Evolutionary conservation across 2,888 invertebrate species (phyloP).

Genomic region (Boloria selene): DNA sequence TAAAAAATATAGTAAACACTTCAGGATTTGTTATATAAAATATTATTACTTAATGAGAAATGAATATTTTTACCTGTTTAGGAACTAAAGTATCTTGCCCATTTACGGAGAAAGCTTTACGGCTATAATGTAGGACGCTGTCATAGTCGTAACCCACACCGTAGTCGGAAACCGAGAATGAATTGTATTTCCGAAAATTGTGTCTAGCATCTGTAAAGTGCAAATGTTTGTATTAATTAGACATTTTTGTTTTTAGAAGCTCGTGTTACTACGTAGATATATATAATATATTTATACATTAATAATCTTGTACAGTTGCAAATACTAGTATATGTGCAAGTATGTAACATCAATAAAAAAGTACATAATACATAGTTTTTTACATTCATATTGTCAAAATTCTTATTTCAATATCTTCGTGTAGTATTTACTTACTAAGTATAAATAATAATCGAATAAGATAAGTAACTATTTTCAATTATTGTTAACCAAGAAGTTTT

Average conservation of each 20-base stretch:
- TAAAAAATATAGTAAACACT: background rate
- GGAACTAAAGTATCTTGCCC: constrained; percentile 86
- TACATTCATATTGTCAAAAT: too few species aligned
- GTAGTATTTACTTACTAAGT: too few species aligned
- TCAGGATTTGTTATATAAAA: background rate
- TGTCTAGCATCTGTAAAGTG: constrained; percentile 65
- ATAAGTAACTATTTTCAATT: too few species aligned
- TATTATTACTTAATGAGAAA: background rate
- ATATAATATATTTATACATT: too few species aligned
- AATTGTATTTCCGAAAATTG: constrained; percentile 86
- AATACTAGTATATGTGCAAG: too few species aligned
- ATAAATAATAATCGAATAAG: too few species aligned
- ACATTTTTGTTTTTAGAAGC: constrained; percentile 33
- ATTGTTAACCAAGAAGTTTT: background rate
- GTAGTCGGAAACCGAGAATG: constrained; percentile 84
- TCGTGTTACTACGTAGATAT: constrained; percentile 4
- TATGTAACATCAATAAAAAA: background rate
- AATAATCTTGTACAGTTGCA: too few species aligned
- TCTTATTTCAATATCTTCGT: too few species aligned
- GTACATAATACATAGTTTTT: background rate
- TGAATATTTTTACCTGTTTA: constrained; percentile 62
- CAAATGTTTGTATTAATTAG: background rate
- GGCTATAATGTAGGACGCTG: constrained; percentile 89
- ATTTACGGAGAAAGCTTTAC: constrained; percentile 86
- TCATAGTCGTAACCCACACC: constrained; percentile 87